phyloP scores from a whole-genome alignment of 2,888 invertebrate genomes.

The Agriopis aurantiaria region DNA sequence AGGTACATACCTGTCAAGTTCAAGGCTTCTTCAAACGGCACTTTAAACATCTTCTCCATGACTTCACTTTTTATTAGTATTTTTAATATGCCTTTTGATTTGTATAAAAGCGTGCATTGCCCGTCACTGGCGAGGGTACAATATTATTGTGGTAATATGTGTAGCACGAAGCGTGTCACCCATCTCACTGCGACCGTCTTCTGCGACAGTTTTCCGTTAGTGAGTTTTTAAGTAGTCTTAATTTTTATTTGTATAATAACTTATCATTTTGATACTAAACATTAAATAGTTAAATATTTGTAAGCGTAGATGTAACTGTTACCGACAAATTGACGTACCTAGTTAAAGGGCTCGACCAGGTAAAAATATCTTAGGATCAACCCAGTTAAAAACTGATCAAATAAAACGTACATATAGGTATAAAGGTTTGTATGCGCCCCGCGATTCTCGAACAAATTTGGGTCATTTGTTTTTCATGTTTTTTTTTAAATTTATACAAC shows the following conservation, averaged over 20 bases:
- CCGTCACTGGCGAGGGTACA: constrained; percentile 22
- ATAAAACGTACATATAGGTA: no score
- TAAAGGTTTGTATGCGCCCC: no score
- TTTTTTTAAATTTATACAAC: no score
- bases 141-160: constrained; percentile 22
- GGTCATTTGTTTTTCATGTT: no score
- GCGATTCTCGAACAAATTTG: no score
- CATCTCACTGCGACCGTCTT: constrained; percentile 29
- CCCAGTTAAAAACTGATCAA: not conserved
- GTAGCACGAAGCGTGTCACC: constrained; percentile 16
- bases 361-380: not conserved
- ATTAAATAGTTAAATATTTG: not conserved
- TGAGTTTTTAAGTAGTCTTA: constrained; percentile 14
- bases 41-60: constrained; percentile 51
- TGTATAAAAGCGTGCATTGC: constrained; percentile 21
- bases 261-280: constrained; percentile 9
- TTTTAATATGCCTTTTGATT: not conserved
- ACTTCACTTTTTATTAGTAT: constrained; percentile 2
- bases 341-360: not conserved
- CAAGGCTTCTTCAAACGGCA: constrained; percentile 65
- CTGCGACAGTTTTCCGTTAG: constrained; percentile 5
- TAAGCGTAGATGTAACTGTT: not conserved
- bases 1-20: constrained; percentile 58
- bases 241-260: constrained; percentile 1
- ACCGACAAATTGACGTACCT: not conserved